Evolutionary conservation across 2,888 invertebrate species (phyloP).

Genomic region (Ornithoptera alexandrae): DNA sequence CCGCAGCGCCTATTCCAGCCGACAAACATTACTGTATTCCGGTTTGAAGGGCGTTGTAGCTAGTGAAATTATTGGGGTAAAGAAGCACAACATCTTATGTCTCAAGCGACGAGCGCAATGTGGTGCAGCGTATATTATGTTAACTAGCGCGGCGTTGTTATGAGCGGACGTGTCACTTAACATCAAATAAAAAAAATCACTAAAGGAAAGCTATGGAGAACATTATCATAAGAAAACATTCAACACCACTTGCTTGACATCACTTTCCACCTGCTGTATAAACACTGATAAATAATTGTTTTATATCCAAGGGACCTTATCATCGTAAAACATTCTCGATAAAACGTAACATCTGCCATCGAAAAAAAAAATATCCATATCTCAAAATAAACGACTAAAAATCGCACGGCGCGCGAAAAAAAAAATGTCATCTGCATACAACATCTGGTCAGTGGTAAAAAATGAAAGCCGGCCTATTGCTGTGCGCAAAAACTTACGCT

Average conservation of each 20-base stretch:
- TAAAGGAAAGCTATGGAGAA: background rate
- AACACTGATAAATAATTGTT: background rate
- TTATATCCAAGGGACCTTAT: slow-evolving; percentile 19
- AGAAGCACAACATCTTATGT: too few species aligned
- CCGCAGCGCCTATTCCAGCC: too few species aligned
- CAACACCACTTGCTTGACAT: background rate
- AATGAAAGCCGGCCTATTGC: slow-evolving; percentile 45
- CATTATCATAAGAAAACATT: background rate
- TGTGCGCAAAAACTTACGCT: slow-evolving; percentile 62
- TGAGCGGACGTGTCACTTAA: too few species aligned
- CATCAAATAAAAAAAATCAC: too few species aligned
- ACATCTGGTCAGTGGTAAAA: slow-evolving; percentile 66
- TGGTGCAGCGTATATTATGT: too few species aligned
- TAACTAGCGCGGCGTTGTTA: too few species aligned
- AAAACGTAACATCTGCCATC: slow-evolving; percentile 70
- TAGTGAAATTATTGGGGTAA: too few species aligned
- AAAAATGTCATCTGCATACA: slow-evolving; percentile 79
- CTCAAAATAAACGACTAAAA: slow-evolving; percentile 69
- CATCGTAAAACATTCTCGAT: slow-evolving; percentile 35
- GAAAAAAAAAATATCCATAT: slow-evolving; percentile 51
- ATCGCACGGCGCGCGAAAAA: slow-evolving; percentile 63
- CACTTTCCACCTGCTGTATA: background rate
- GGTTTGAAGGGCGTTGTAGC: too few species aligned
- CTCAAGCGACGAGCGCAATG: too few species aligned
- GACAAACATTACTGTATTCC: too few species aligned